Base-by-base conservation (phyloP, 2,113 vertebrate species). In the Lamprotornis superbus region DNA sequence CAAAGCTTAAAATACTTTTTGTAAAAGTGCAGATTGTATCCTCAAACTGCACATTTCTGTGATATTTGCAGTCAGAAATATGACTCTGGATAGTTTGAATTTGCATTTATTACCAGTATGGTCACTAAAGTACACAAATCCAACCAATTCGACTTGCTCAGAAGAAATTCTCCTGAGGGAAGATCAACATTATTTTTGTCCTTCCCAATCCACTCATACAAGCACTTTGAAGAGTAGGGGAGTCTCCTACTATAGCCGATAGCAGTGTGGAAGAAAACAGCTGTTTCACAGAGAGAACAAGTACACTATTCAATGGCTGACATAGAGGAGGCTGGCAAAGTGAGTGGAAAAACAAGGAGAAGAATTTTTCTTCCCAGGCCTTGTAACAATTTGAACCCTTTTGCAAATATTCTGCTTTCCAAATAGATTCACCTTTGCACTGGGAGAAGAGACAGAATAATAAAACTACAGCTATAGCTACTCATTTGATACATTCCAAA, bases 401-500 rank as follows among this genome's bases (percentile, higher is more conserved):
- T 55, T 70, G 19, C 23, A 76, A 39, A 88, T 60, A 12, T 30
- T 39, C 40, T 53, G 6, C 44, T 77, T 35, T 40, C 20, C 22
- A 69, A 47, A 61, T 2, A 70, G 46, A 44, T 75, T 81, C 59
- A 78, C 27, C 7, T 18, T 69, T 79, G 28, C 18, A 15, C 6
- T 46, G 21, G 18, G 13, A 83, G n/a, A 87, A 9, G 13, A 16
- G 24, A 42, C 10, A 30, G 37, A 87, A 73, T 46, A 71, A 70
- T 63, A 39, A 63, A 77, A 57, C 9, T 73, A 20, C 6, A 56
- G 35, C 18, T 86, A 2, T 16, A 37, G 40, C 33, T 27, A 7
- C 39, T 81, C 3, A 3, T 46, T 61, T 4, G 4, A 24, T 73
- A 60, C 0, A 17, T 67, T 47, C 25, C 27, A 86, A 2, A 0